Evolutionary conservation across 2,797 vertebrate genomes (phyloP).

Genomic region (Melanotaenia boesemani): DNA sequence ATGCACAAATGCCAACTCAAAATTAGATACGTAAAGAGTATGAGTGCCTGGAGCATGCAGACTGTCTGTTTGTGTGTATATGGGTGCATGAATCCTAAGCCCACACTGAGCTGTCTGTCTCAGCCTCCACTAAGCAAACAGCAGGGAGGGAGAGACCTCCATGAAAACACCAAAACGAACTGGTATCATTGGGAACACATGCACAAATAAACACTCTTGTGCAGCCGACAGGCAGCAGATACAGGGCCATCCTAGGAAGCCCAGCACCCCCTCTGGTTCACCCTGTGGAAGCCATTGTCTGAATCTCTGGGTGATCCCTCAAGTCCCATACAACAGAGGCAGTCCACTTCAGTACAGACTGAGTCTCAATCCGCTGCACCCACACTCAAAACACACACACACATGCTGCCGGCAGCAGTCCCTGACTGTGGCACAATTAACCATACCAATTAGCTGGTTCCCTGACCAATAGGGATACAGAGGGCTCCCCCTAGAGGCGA

Average conservation of each 20-base stretch:
- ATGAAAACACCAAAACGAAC: constrained; percentile 59
- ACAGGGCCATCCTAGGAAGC: constrained; percentile 60
- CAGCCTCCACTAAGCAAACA: constrained; percentile 70
- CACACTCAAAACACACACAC: constrained; percentile 26
- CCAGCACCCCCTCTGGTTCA: constrained; percentile 52
- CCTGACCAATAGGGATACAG: constrained; percentile 72
- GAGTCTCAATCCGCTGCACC: constrained; percentile 28
- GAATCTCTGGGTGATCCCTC: constrained; percentile 63
- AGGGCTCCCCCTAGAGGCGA: constrained; percentile 86
- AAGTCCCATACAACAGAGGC: constrained; percentile 53
- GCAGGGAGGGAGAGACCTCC: constrained; percentile 68
- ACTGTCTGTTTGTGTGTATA: constrained; percentile 38
- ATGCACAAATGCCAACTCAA: constrained; percentile 37
- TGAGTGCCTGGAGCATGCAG: constrained; percentile 43
- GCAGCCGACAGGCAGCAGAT: constrained; percentile 61
- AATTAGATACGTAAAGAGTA: constrained; percentile 44
- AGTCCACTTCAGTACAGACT: constrained; percentile 61
- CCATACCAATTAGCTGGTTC: constrained; percentile 77
- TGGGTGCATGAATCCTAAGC: constrained; percentile 51
- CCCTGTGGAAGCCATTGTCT: constrained; percentile 65
- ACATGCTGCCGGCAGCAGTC: constrained; percentile 39
- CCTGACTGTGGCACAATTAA: constrained; percentile 77
- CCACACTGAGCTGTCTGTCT: constrained; percentile 65
- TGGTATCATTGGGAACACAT: constrained; percentile 53
- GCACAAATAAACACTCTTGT: constrained; percentile 40